A percentile compares a stretch with the other conserved stretches of the same genome.
Conservation (phyloP, 1,140 invertebrate genomes). For the Antheraea pernyi region DNA sequence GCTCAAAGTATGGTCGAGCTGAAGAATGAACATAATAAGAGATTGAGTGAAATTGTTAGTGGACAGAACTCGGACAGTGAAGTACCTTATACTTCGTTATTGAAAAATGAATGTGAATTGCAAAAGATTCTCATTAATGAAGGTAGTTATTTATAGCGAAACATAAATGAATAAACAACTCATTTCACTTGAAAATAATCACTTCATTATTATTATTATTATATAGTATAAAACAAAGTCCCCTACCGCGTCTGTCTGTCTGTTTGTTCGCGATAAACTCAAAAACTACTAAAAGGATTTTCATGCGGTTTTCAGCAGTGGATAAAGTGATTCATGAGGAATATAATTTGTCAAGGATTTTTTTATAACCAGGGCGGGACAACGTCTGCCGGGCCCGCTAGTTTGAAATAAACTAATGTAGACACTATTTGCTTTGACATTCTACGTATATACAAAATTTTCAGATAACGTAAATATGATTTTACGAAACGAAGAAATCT, state of each 20-base stretch:
- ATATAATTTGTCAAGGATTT: too few relatives aligned
- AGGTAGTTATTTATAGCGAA: constrained; percentile 34
- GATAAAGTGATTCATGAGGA: too few relatives aligned
- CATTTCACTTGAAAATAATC: too few relatives aligned
- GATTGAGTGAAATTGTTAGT: constrained; percentile 45
- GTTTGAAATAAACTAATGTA: too few relatives aligned
- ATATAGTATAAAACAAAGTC: too few relatives aligned
- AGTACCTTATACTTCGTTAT: constrained; percentile 66
- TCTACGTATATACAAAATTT: constrained; percentile 17
- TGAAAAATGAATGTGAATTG: constrained; percentile 57
- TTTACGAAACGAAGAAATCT: constrained; percentile 75
- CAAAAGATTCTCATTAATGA: constrained; percentile 58
- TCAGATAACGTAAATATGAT: constrained; percentile 71
- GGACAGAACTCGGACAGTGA: constrained; percentile 67
- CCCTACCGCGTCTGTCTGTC: too few relatives aligned
- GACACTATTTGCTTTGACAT: neutral
- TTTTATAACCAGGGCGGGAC: too few relatives aligned
- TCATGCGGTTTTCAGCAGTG: too few relatives aligned
- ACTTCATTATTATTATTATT: too few relatives aligned
- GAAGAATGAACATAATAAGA: constrained; percentile 60
- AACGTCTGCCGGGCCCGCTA: too few relatives aligned
- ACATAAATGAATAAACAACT: neutral
- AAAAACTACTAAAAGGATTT: too few relatives aligned
- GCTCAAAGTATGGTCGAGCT: constrained; percentile 59
- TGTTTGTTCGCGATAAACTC: too few relatives aligned